Evolutionary conservation across 2,113 vertebrate genomes (phyloP).

Genomic region (Oncorhynchus tshawytscha): DNA sequence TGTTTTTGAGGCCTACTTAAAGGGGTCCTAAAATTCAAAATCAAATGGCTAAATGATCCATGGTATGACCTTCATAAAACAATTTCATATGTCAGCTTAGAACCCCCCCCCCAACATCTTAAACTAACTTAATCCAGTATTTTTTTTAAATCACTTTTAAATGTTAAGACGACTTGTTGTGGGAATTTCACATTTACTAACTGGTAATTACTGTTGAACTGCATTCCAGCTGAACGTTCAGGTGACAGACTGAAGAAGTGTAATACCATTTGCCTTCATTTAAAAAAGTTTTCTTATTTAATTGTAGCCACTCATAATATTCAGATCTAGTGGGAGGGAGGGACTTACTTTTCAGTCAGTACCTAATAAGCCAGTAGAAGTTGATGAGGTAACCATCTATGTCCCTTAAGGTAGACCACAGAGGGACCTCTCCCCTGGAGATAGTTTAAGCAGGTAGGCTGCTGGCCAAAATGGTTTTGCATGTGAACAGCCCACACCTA

Average conservation of each 20-base stretch:
- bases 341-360: background rate
- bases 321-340: constrained; percentile 8
- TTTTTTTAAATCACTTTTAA: too few species aligned
- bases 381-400: constrained; percentile 19
- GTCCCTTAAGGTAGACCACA: background rate
- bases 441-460: constrained; percentile 22
- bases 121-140: too few species aligned
- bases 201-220: constrained; percentile 4
- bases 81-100: too few species aligned
- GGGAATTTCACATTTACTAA: constrained; percentile 15
- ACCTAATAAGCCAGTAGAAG: background rate
- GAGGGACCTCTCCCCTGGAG: constrained; percentile 5
- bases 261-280: background rate
- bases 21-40: too few species aligned
- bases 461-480: constrained; percentile 30
- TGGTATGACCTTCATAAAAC: too few species aligned
- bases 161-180: background rate
- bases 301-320: constrained; percentile 15
- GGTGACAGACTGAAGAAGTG: background rate
- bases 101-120: too few species aligned
- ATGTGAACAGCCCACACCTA: constrained; percentile 11
- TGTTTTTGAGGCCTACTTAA: too few species aligned
- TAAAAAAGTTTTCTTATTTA: background rate
- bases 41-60: too few species aligned
- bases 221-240: background rate